phyloP scores from a whole-genome alignment of 2,113 vertebrate species.

The Rynchops niger region DNA sequence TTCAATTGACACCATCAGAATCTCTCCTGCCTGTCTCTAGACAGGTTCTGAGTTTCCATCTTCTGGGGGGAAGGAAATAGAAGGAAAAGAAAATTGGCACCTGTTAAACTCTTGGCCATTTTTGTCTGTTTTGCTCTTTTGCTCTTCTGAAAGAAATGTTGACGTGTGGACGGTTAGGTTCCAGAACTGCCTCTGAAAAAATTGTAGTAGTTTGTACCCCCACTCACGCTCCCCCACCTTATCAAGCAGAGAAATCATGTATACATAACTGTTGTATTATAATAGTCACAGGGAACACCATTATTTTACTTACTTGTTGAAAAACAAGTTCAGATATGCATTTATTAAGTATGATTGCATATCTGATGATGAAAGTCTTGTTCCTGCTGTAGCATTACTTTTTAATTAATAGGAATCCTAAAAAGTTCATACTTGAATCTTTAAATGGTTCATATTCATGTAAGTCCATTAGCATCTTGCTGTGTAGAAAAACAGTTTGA shows the following conservation, averaged over 20 bases:
- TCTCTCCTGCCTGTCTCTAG: slow-evolving; percentile 12
- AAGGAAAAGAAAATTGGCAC: background rate
- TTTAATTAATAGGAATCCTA: background rate
- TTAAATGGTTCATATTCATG: background rate
- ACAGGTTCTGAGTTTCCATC: background rate
- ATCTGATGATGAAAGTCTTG: background rate
- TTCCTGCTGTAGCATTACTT: background rate
- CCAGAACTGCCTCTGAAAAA: background rate
- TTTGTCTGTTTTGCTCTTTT: background rate
- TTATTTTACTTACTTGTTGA: background rate
- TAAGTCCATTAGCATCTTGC: slow-evolving; percentile 11
- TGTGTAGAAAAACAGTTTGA: slow-evolving; percentile 48
- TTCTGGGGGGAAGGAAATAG: background rate
- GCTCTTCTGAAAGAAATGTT: background rate
- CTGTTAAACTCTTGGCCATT: background rate
- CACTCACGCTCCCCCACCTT: accelerated
- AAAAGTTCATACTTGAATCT: background rate
- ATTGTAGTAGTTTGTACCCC: background rate
- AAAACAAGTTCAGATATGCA: background rate
- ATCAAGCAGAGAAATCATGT: background rate
- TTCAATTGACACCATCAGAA: slow-evolving; percentile 35
- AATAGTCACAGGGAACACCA: background rate
- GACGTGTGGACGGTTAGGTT: background rate
- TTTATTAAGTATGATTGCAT: background rate
- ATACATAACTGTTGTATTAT: accelerated